Conservation (phyloP, 2,888 invertebrate species). For the Drosophila nr. perissopoda region DNA sequence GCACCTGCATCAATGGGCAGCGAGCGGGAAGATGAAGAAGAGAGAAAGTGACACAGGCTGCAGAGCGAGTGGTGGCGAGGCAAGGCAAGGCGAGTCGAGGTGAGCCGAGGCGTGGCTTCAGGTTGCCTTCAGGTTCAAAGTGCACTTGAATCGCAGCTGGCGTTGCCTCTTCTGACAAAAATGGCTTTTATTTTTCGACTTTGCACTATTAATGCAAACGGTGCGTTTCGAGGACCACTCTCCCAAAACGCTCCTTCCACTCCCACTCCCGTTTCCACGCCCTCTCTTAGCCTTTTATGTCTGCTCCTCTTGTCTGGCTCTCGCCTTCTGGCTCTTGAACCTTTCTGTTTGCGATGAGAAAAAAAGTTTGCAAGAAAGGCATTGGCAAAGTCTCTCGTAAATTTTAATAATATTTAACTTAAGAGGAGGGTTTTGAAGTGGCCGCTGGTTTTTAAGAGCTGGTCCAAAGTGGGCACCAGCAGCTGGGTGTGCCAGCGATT, state of each 20-base stretch:
- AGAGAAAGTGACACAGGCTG: constrained; percentile 4
- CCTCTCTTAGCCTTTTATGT: background rate
- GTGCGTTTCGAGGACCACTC: constrained; percentile 65
- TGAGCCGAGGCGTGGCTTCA: constrained; percentile 27
- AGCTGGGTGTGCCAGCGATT: constrained; percentile 9
- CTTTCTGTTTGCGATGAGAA: constrained; percentile 8
- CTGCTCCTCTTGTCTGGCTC: background rate
- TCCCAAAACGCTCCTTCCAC: background rate
- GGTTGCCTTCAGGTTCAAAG: constrained; percentile 54
- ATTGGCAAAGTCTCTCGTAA: constrained; percentile 61
- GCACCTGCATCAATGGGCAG: constrained; percentile 41
- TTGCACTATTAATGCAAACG: constrained; percentile 71
- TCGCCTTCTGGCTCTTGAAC: background rate
- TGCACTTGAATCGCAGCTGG: constrained; percentile 54
- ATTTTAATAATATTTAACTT: constrained; percentile 73
- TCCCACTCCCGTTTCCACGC: background rate
- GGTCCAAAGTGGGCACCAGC: constrained; percentile 6
- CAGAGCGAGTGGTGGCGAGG: background rate
- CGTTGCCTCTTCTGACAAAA: constrained; percentile 31
- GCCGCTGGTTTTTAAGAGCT: constrained; percentile 36
- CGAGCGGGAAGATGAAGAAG: constrained; percentile 5
- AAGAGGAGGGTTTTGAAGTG: constrained; percentile 36
- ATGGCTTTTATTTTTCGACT: constrained; percentile 58
- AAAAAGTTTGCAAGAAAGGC: constrained; percentile 52
- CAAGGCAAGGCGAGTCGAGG: constrained; percentile 7